Percentiles rank a stretch among this genome's conserved stretches.
phyloP scores from a whole-genome alignment of 2,888 invertebrate genomes.

The Anoplius nigerrimus region DNA sequence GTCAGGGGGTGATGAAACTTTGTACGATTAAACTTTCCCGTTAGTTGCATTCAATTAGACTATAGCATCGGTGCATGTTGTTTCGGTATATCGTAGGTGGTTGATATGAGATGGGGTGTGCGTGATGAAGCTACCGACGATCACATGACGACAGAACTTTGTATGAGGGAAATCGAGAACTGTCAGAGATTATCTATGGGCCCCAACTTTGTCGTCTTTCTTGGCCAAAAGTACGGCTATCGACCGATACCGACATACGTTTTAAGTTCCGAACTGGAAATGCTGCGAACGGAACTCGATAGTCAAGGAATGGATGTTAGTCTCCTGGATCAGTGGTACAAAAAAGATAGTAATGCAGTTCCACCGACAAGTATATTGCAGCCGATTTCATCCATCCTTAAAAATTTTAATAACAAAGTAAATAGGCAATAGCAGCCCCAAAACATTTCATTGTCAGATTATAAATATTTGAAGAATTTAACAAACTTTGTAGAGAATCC shows the following conservation, averaged over 20 bases:
- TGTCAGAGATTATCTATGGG: constrained; percentile 98
- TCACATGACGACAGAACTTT: constrained; percentile 99
- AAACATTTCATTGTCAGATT: not conserved
- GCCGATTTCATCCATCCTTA: constrained; percentile 96
- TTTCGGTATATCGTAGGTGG: constrained; percentile 81
- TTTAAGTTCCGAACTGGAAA: constrained; percentile 90
- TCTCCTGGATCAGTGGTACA: constrained; percentile 95
- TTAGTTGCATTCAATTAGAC: not conserved
- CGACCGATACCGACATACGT: constrained; percentile 98
- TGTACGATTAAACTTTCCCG: too few relatives aligned
- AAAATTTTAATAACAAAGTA: constrained; percentile 98
- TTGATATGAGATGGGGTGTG: constrained; percentile 99
- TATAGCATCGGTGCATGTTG: not conserved
- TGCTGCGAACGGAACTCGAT: constrained; percentile 90
- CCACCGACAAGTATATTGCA: constrained; percentile 96
- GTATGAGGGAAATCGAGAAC: constrained; percentile 98
- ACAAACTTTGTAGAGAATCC: constrained; percentile 82
- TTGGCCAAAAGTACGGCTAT: constrained; percentile 99
- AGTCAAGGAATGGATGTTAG: constrained; percentile 88
- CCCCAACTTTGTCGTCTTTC: constrained; percentile 97
- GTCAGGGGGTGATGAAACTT: not conserved
- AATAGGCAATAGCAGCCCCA: constrained; percentile 9
- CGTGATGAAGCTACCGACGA: constrained; percentile 99
- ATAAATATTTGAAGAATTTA: not conserved
- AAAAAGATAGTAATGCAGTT: constrained; percentile 96